Percentiles rank a stretch among this genome's conserved stretches.
phyloP scores from a whole-genome alignment of 2,113 vertebrate species.

The Scophthalmus maximus region DNA sequence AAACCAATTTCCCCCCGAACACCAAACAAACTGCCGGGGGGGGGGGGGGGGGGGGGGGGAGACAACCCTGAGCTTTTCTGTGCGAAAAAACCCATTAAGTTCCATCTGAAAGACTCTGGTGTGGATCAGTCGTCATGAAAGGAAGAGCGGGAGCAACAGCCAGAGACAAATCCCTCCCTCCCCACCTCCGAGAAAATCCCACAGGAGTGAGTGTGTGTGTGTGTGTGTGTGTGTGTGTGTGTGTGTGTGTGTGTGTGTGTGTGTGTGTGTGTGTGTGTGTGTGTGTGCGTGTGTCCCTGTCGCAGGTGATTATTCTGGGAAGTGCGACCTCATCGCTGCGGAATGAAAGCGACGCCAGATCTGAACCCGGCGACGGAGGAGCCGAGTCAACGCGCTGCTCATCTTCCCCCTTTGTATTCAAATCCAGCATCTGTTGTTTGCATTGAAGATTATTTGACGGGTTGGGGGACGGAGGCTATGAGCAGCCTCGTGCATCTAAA shows the following conservation, averaged over 20 bases:
- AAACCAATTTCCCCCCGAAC: conserved; percentile 49
- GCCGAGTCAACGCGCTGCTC: not conserved
- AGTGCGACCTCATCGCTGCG: conserved; percentile 45
- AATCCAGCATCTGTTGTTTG: conserved; percentile 37
- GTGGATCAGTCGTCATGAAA: conserved; percentile 19
- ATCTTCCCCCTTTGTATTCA: conserved; percentile 1
- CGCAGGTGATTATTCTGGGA: conserved; percentile 56
- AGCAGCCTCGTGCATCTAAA: too few species aligned
- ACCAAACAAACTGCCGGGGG: conserved; percentile 44
- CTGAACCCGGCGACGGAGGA: not conserved
- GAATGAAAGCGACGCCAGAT: not conserved
- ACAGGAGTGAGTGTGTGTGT: conserved; percentile 36
- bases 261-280: conserved; percentile 48
- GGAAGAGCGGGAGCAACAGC: not conserved
- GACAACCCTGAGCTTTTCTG: conserved; percentile 19
- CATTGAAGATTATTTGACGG: conserved; percentile 26
- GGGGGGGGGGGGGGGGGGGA: too few species aligned
- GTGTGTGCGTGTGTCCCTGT: conserved; percentile 52
- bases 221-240: conserved; percentile 50
- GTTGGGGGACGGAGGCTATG: too few species aligned
- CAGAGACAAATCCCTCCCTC: conserved; percentile 48
- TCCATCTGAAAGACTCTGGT: conserved; percentile 29
- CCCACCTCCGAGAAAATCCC: conserved; percentile 11
- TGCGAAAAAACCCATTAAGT: conserved; percentile 57
- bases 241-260: conserved; percentile 53